phyloP scores from a whole-genome alignment of 64 coral and sea anemone species.

The Montipora capricornis region DNA sequence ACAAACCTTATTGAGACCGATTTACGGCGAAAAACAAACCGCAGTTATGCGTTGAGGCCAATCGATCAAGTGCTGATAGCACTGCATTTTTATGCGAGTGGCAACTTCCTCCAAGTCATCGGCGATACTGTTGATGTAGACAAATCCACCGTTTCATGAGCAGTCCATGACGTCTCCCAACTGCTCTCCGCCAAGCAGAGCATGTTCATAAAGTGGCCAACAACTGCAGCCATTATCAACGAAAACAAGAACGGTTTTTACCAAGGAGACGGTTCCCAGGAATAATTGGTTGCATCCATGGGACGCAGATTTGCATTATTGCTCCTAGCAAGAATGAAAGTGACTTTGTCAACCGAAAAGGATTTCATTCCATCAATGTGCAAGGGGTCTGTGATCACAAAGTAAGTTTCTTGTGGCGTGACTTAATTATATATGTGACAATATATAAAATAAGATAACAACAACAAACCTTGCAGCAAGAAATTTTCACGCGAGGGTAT shows the following conservation, averaged over 20 bases:
- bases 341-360: neutral
- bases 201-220: too few species aligned
- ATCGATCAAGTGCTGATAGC: neutral
- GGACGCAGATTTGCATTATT: neutral
- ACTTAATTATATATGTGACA: neutral
- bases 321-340: constrained; percentile 2
- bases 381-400: neutral
- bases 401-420: neutral
- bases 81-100: neutral
- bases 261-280: neutral
- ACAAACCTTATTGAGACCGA: neutral
- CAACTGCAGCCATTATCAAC: too few species aligned
- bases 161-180: too few species aligned
- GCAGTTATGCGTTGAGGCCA: neutral
- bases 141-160: too few species aligned
- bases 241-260: too few species aligned
- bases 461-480: neutral
- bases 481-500: neutral
- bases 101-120: neutral
- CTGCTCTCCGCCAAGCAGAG: too few species aligned
- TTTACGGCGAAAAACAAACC: neutral
- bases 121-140: too few species aligned
- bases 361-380: neutral
- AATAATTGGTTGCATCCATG: neutral
- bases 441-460: neutral